phyloP scores from a whole-genome alignment of 2,797 vertebrate genomes.

The Synaphobranchus kaupii region DNA sequence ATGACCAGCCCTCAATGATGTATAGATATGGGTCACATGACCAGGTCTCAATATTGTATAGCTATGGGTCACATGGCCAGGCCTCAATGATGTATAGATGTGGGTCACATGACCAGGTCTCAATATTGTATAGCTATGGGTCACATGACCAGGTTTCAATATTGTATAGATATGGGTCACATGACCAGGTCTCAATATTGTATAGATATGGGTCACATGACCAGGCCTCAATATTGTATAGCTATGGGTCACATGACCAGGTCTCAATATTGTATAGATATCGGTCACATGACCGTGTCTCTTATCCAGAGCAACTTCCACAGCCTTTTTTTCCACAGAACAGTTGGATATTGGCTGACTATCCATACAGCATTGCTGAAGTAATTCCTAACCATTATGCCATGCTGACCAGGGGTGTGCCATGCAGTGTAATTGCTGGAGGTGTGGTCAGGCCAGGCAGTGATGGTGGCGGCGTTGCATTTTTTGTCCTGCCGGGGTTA shows the following conservation, averaged over 20 bases:
- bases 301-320: too few species aligned
- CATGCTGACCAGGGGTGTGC: too few species aligned
- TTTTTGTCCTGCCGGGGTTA: background rate
- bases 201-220: background rate
- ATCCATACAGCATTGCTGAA: too few species aligned
- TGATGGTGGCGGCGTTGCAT: background rate
- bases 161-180: background rate
- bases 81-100: background rate
- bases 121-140: background rate
- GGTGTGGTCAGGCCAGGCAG: background rate
- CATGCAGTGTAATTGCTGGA: background rate
- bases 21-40: background rate
- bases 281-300: too few species aligned
- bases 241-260: background rate
- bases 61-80: background rate
- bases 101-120: background rate
- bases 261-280: too few species aligned
- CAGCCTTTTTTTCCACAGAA: too few species aligned
- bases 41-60: background rate
- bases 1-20: background rate
- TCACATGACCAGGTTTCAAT: background rate
- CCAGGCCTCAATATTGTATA: background rate
- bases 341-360: too few species aligned
- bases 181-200: background rate
- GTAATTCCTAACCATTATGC: background rate